A percentile compares a stretch with the other conserved stretches of the same genome.
Conservation (phyloP, 2,113 vertebrate genomes). For the Garra rufa region DNA sequence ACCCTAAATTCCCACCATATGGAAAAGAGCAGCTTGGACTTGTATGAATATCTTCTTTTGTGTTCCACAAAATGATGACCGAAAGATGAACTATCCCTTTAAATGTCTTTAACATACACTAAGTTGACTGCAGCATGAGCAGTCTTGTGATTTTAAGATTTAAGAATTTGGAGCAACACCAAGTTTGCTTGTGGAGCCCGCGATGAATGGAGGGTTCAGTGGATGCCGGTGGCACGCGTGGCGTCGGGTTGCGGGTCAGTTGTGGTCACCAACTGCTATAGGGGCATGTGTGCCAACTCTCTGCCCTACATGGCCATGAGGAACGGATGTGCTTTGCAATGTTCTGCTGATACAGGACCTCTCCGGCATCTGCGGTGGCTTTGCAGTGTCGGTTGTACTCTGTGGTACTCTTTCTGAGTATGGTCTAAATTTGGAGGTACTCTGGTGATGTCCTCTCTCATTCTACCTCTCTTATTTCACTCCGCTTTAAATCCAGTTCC, state of each 20-base stretch:
- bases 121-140: background rate
- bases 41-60: background rate
- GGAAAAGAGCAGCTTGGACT: background rate
- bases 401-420: slow-evolving; percentile 25
- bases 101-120: background rate
- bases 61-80: background rate
- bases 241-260: slow-evolving; percentile 56
- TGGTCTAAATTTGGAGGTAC: slow-evolving; percentile 47
- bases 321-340: slow-evolving; percentile 17
- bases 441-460: slow-evolving; percentile 25
- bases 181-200: slow-evolving; percentile 1
- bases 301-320: slow-evolving; percentile 57
- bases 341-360: slow-evolving; percentile 43
- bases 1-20: too few species aligned
- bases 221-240: slow-evolving; percentile 46
- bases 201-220: slow-evolving; percentile 38
- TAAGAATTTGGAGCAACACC: background rate
- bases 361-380: slow-evolving; percentile 46
- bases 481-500: slow-evolving; percentile 21
- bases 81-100: background rate
- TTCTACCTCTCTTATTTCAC: slow-evolving; percentile 32
- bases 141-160: slow-evolving; percentile 14
- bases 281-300: slow-evolving; percentile 41
- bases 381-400: slow-evolving; percentile 23
- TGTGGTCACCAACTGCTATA: slow-evolving; percentile 53